Base-by-base conservation (phyloP, 2,888 invertebrate species). In the Pseudococcus jackbeardsleyi region DNA sequence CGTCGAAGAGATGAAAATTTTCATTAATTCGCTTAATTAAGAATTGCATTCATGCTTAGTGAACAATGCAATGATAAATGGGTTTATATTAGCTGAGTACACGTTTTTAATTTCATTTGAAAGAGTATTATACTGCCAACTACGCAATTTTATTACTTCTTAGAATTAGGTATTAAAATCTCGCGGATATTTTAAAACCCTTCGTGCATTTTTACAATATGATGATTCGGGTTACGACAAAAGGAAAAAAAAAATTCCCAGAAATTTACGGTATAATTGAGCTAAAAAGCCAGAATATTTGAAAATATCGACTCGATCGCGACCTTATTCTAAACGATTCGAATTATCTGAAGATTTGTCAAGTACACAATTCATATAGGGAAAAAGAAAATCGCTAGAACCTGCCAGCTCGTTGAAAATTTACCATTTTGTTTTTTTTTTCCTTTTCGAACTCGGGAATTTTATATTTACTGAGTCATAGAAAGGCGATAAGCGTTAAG, bases 1-100 rank as follows among this genome's bases (percentile, higher is more conserved):
- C 26, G 26, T 72, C 12, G 33, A 72, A 72, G 26, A 72, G 68
- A 72, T 72, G 68, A 72, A 72, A 72, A 72, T 72, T 72, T 72
- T 72, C 68, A 72, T 72, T 72, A 72, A 72, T 72, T 72, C 68
- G 68, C 68, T 72, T 79, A 79, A 79, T 79, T 79, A n/a, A 79
- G 79, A 42, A 79, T 79, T 42, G 79, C 79, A 79, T 42, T 79
- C 79, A 33, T 79, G 19, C 19, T 46, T 79, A 22, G 79, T 42
- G 79, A 79, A 79, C 79, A 79, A 79, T 79, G 42, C 79, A 42
- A 39, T 26, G 79, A 79, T 79, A 79, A 79, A 42, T 79, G 42
- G 79, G 42, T 79, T 79, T 79, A 79, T 79, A 79, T 79, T 79
- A 79, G 79, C 79, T 42, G 39, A 79, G 46, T 79, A 79, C 19